A percentile compares a stretch with the other conserved stretches of the same genome.
Conservation (phyloP, 2,797 vertebrate genomes). For the Borostomias antarcticus region DNA sequence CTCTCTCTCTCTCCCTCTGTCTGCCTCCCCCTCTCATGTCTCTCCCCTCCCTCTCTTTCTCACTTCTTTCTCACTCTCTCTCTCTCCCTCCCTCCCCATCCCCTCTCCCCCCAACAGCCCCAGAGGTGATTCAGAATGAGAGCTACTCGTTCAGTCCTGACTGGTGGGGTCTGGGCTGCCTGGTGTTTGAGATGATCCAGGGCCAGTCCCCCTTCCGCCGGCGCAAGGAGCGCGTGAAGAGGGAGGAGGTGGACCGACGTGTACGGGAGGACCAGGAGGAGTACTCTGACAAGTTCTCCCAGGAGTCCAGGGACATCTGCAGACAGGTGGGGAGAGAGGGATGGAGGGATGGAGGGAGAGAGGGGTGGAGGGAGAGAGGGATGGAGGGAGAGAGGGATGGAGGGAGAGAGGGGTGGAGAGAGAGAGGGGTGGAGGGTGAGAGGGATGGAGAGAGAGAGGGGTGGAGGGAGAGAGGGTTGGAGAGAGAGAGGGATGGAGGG, state of each 20-base stretch:
- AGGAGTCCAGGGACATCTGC: slow-evolving; percentile 89
- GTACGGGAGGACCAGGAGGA: slow-evolving; percentile 84
- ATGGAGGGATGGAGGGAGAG: background rate
- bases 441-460: background rate
- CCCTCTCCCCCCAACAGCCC: slow-evolving; percentile 73
- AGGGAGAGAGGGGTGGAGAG: background rate
- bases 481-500: background rate
- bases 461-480: background rate
- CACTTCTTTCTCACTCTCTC: background rate
- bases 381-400: background rate
- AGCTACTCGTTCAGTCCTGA: slow-evolving; percentile 88
- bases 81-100: background rate
- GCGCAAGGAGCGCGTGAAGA: slow-evolving; percentile 85
- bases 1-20: background rate
- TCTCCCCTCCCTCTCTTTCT: background rate
- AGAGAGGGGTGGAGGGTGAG: background rate
- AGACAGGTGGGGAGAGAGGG: slow-evolving; percentile 80
- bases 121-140: slow-evolving; percentile 90
- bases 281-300: slow-evolving; percentile 88
- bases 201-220: slow-evolving; percentile 90
- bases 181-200: slow-evolving; percentile 94
- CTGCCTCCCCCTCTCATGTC: background rate
- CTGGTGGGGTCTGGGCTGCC: slow-evolving; percentile 93
- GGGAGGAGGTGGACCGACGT: slow-evolving; percentile 87
- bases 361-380: background rate